These are phyloP conservation scores for Silvanus unidentatus DNA, from an alignment of 2,888 invertebrate genomes.

Conservation along the genomic window DNA sequence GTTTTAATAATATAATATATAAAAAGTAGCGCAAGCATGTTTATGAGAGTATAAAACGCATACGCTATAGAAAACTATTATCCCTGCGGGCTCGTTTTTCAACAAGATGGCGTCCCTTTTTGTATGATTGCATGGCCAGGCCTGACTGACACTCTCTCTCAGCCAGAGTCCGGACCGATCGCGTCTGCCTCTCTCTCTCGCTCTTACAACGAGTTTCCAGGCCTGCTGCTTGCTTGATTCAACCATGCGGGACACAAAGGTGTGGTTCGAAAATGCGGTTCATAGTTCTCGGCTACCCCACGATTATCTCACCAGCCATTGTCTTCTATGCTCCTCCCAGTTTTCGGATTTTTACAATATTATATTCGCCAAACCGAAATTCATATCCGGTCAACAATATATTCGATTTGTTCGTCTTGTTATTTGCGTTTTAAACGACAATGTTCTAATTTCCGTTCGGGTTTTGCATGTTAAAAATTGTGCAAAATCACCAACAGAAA, in stretches of 20 bases:
- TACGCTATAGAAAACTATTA: conserved; percentile 11
- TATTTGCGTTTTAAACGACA: too few relatives aligned
- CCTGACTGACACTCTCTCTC: neutral
- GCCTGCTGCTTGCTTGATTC: conserved; percentile 7
- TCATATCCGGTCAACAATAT: conserved; percentile 2
- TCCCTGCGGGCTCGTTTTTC: conserved; percentile 28
- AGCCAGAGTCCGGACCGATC: too few relatives aligned
- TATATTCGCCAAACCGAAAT: conserved; percentile 1
- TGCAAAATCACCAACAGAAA: too few relatives aligned
- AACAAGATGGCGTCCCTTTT: conserved; percentile 36
- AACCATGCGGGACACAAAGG: conserved; percentile 38
- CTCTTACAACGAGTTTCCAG: neutral
- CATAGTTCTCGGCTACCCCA: conserved; percentile 32
- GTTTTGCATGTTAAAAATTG: too few relatives aligned
- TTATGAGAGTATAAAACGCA: too few relatives aligned
- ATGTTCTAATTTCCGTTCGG: too few relatives aligned
- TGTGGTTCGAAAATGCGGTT: conserved; percentile 29
- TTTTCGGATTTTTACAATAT: conserved; percentile 3
- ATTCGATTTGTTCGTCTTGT: too few relatives aligned
- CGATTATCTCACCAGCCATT: conserved; percentile 37
- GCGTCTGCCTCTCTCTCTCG: too few relatives aligned
- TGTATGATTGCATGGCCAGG: neutral
- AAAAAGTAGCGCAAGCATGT: conserved; percentile 16
- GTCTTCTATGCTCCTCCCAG: conserved; percentile 39
- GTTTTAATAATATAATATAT: conserved; percentile 11